Conservation (phyloP, 1,140 invertebrate species). For the Bombus confusus region DNA sequence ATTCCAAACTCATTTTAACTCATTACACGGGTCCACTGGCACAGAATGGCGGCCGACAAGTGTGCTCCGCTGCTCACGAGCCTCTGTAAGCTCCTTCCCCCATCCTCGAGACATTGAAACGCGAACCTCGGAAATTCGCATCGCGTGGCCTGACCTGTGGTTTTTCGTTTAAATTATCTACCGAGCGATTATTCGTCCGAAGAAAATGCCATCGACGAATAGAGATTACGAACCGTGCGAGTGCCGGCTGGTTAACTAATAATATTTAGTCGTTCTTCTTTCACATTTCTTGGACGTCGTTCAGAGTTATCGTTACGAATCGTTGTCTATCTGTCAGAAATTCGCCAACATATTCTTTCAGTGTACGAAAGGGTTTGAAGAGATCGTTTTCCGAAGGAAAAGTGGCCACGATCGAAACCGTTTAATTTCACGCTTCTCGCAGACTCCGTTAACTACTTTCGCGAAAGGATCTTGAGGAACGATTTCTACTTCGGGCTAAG, state of each 20-base stretch:
- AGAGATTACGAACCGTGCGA: too few species aligned
- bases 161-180: slow-evolving; percentile 39
- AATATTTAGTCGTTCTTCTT: not conserved
- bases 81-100: not conserved
- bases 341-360: too few species aligned
- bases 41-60: slow-evolving; percentile 66
- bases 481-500: slow-evolving; percentile 47
- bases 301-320: not conserved
- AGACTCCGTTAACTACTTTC: slow-evolving; percentile 53
- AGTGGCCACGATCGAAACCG: too few species aligned
- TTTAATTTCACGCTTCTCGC: not conserved
- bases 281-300: not conserved
- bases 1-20: slow-evolving; percentile 77
- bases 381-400: not conserved
- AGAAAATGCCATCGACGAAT: too few species aligned
- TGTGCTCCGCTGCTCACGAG: slow-evolving; percentile 37
- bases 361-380: too few species aligned
- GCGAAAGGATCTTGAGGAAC: slow-evolving; percentile 46
- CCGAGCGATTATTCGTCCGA: slow-evolving; percentile 16
- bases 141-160: not conserved
- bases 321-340: too few species aligned
- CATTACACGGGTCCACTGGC: slow-evolving; percentile 69
- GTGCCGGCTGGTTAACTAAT: too few species aligned
- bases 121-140: slow-evolving; percentile 49
- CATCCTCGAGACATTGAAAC: slow-evolving; percentile 44